phyloP scores from a whole-genome alignment of 2,113 vertebrate genomes.

The Pedionomus torquatus region DNA sequence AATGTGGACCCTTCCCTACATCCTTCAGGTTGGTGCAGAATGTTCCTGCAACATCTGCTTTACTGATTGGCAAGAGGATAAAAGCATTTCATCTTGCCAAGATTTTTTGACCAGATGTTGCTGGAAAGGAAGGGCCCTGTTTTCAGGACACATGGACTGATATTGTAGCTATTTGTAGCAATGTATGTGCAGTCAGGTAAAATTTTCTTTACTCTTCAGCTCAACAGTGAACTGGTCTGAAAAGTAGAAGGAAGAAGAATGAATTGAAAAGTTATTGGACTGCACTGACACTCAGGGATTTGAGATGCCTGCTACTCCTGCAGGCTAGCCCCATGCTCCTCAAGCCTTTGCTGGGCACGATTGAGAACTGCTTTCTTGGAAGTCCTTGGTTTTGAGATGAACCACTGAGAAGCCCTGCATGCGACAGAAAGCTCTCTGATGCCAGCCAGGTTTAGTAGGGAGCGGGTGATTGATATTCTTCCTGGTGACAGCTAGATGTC shows the following conservation, averaged over 20 bases:
- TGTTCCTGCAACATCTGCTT: neutral
- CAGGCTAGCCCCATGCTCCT: neutral
- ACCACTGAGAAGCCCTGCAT: neutral
- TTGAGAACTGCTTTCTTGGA: neutral
- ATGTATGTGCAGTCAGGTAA: neutral
- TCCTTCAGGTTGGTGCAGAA: neutral
- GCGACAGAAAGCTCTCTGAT: neutral
- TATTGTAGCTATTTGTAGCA: neutral
- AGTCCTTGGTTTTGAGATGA: neutral
- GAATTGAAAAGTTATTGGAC: neutral
- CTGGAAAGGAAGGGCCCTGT: neutral
- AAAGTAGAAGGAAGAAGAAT: neutral
- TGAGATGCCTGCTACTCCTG: neutral
- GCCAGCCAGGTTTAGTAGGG: neutral
- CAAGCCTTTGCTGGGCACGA: neutral
- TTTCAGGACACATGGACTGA: neutral
- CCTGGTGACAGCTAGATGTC: neutral
- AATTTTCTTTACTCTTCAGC: neutral
- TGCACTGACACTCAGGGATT: neutral
- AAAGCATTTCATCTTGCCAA: neutral
- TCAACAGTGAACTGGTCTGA: neutral
- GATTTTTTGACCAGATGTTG: neutral
- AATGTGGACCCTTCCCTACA: neutral
- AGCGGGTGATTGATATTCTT: neutral
- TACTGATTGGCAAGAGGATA: neutral